Percentiles rank a stretch among this genome's conserved stretches.
These are phyloP conservation scores for Asbolus verrucosus DNA, from an alignment of 1,140 invertebrate genomes.

Conservation along the genomic window DNA sequence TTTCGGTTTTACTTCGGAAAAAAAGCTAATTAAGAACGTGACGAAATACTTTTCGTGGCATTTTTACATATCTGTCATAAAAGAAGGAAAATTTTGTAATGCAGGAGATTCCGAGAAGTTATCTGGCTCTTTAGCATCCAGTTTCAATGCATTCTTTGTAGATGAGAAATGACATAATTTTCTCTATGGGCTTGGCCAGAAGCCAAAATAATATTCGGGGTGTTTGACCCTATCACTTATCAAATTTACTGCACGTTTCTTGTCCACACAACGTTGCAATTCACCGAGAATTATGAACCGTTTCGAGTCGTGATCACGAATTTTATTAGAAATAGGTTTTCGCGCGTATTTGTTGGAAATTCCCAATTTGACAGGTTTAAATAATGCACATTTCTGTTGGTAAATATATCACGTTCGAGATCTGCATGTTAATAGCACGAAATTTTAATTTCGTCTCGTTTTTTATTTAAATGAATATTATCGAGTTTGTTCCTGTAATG, in stretches of 20 bases:
- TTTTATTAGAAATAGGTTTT: constrained; percentile 15
- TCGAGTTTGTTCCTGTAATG: constrained; percentile 16
- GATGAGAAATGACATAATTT: constrained; percentile 43
- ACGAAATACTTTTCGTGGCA: too few species aligned
- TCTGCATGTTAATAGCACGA: constrained; percentile 5
- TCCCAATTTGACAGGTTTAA: not conserved
- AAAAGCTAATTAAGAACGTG: too few species aligned
- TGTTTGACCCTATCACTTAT: constrained; percentile 43
- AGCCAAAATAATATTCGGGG: constrained; percentile 37
- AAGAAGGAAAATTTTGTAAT: not conserved
- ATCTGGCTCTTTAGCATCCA: constrained; percentile 1
- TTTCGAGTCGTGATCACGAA: constrained; percentile 7
- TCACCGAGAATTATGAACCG: not conserved
- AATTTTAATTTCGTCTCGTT: not conserved
- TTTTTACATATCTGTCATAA: too few species aligned
- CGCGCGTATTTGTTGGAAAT: not conserved
- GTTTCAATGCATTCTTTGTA: constrained; percentile 9
- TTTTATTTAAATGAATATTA: constrained; percentile 28
- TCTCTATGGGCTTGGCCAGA: constrained; percentile 14
- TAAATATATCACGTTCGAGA: not conserved
- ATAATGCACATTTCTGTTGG: not conserved
- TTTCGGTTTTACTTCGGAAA: too few species aligned
- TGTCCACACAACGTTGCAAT: constrained; percentile 3
- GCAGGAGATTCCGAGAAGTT: not conserved
- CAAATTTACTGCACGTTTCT: constrained; percentile 17